Percentiles rank a stretch among this genome's conserved stretches.
phyloP scores from a whole-genome alignment of 2,888 invertebrate species.

The Synanthedon formicaeformis region DNA sequence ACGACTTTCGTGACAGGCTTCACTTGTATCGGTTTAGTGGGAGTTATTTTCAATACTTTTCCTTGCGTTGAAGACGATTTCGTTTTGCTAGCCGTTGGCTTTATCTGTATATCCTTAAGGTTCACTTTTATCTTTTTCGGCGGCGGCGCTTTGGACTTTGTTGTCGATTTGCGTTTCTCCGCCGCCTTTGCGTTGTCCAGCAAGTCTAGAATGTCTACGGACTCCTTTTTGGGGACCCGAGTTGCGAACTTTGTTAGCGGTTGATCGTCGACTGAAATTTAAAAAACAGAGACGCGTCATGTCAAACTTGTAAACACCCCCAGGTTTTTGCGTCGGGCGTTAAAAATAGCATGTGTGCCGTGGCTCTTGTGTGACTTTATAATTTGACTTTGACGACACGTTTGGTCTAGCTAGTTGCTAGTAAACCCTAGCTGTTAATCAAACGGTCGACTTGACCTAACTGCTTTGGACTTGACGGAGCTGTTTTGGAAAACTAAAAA shows the following conservation, averaged over 20 bases:
- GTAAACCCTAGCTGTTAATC: too few relatives aligned
- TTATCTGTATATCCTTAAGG: constrained; percentile 23
- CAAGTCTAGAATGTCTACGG: constrained; percentile 38
- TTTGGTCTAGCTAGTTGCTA: too few relatives aligned
- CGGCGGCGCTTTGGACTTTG: constrained; percentile 31
- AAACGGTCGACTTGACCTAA: too few relatives aligned
- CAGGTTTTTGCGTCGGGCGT: too few relatives aligned
- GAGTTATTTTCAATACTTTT: not conserved
- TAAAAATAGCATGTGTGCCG: too few relatives aligned
- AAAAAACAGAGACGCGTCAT: too few relatives aligned
- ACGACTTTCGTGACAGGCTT: constrained; percentile 14
- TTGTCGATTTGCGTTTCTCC: constrained; percentile 42
- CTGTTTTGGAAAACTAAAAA: too few relatives aligned
- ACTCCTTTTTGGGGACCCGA: constrained; percentile 52
- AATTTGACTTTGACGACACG: too few relatives aligned
- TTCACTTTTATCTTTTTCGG: constrained; percentile 41
- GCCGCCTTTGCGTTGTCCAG: constrained; percentile 38
- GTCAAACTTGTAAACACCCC: too few relatives aligned
- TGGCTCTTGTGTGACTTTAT: too few relatives aligned
- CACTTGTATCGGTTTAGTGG: constrained; percentile 6
- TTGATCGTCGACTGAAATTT: constrained; percentile 47
- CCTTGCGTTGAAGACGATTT: not conserved
- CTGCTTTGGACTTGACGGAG: too few relatives aligned
- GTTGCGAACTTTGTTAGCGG: constrained; percentile 49
- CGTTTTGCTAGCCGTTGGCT: constrained; percentile 38